These are phyloP conservation scores for Cacoxenus indagator DNA, from an alignment of 2,888 invertebrate genomes.

Conservation along the genomic window DNA sequence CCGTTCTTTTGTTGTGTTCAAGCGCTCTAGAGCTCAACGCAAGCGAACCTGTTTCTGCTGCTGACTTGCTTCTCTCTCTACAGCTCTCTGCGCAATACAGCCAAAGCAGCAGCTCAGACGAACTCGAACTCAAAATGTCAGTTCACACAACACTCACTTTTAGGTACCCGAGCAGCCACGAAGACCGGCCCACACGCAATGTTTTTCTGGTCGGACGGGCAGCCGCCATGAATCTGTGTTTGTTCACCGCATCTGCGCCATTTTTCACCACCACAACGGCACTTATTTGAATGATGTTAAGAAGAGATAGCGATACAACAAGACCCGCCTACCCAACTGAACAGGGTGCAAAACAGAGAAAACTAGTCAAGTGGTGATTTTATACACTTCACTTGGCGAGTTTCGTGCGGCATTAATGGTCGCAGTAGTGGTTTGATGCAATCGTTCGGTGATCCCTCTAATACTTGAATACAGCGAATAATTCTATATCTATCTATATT, in stretches of 20 bases:
- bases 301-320: not conserved
- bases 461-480: too few relatives aligned
- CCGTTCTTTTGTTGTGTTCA: conserved; percentile 70
- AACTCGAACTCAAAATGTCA: conserved; percentile 44
- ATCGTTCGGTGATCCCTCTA: too few relatives aligned
- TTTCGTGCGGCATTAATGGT: not conserved
- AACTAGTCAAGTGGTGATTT: not conserved
- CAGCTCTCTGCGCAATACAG: conserved; percentile 37
- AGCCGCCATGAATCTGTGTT: conserved; percentile 42
- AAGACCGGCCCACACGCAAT: conserved; percentile 59
- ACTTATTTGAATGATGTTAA: too few relatives aligned
- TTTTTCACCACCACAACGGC: conserved; percentile 40
- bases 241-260: conserved; percentile 45
- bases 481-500: too few relatives aligned
- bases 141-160: conserved; percentile 23
- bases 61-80: conserved; percentile 23
- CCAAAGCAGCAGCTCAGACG: conserved; percentile 32
- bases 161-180: conserved; percentile 26
- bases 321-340: conserved; percentile 1
- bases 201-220: conserved; percentile 23
- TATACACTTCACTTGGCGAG: not conserved
- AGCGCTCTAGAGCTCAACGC: conserved; percentile 53
- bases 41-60: conserved; percentile 61
- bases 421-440: too few relatives aligned
- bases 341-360: not conserved